These are phyloP conservation scores for Dipus sagitta DNA, from an alignment of 2,797 vertebrate genomes.

Conservation along the genomic window DNA sequence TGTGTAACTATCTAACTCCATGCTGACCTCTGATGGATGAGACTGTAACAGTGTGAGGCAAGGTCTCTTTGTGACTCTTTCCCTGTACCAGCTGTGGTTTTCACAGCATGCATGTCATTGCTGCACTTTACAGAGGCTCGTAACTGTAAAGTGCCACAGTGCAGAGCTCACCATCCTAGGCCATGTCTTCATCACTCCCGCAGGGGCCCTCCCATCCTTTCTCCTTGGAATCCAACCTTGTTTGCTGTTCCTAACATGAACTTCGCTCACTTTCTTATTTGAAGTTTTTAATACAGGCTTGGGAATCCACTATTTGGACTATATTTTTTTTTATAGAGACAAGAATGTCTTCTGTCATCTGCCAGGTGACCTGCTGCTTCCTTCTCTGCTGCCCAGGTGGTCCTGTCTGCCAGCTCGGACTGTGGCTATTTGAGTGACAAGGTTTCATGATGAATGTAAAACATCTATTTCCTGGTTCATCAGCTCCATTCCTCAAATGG, in stretches of 20 bases:
- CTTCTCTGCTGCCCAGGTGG: no score
- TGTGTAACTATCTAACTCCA: rapidly evolving
- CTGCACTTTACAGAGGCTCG: rapidly evolving
- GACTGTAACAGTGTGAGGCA: background rate
- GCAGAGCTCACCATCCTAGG: no score
- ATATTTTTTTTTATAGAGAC: background rate
- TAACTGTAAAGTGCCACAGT: rapidly evolving
- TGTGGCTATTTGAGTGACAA: background rate
- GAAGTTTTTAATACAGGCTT: background rate
- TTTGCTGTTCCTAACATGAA: background rate
- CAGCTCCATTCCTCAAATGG: background rate
- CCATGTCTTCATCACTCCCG: rapidly evolving
- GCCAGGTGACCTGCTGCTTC: background rate
- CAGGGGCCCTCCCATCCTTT: rapidly evolving
- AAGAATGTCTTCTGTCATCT: background rate
- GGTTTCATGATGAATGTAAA: background rate
- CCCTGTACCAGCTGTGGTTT: background rate
- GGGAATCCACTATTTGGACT: background rate
- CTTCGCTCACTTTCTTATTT: background rate
- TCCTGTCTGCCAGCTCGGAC: background rate
- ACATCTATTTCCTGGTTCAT: background rate
- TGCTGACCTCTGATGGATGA: background rate
- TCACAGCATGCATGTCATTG: rapidly evolving
- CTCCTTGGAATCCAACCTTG: no score
- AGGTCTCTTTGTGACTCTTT: background rate